A percentile compares a stretch with the other conserved stretches of the same genome.
phyloP scores from a whole-genome alignment of 2,113 vertebrate species.

The Himantopus leucocephalus region DNA sequence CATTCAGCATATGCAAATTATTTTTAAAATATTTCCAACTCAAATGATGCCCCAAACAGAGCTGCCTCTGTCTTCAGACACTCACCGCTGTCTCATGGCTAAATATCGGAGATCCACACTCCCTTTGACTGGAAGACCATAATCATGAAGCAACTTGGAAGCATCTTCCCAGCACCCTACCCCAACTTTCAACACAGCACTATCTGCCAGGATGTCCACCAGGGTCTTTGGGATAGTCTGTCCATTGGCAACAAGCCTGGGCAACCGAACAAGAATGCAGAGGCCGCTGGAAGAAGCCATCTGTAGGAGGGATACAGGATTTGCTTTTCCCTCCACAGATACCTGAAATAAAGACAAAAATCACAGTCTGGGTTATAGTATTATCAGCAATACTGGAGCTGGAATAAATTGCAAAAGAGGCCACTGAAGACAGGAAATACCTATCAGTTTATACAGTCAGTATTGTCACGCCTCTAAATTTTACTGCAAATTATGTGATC shows the following conservation, averaged over 20 bases:
- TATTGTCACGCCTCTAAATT: neutral
- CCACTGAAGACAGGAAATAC: neutral
- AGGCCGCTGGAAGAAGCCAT: constrained; percentile 86
- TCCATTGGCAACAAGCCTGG: constrained; percentile 71
- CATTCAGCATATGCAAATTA: neutral
- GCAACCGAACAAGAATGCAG: constrained; percentile 87
- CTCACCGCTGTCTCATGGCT: constrained; percentile 84
- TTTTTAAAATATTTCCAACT: neutral
- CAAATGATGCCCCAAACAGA: neutral
- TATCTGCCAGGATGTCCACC: constrained; percentile 81
- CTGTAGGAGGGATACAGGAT: constrained; percentile 88
- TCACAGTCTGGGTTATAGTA: neutral
- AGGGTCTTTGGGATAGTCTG: constrained; percentile 80
- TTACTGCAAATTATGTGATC: neutral
- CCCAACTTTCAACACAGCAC: constrained; percentile 87
- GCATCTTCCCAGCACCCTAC: constrained; percentile 94
- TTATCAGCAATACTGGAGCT: neutral
- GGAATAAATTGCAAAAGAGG: neutral
- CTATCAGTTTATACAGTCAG: neutral
- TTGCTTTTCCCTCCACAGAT: constrained; percentile 81
- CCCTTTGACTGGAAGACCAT: constrained; percentile 82
- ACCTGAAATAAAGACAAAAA: constrained; percentile 77
- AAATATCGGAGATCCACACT: constrained; percentile 89
- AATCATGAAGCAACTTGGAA: constrained; percentile 85
- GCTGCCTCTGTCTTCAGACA: neutral